Percentiles rank a stretch among this genome's conserved stretches.
Evolutionary conservation across 64 coral and sea anemone genomes (phyloP).

Genomic region (Dendronephthya gigantea): DNA sequence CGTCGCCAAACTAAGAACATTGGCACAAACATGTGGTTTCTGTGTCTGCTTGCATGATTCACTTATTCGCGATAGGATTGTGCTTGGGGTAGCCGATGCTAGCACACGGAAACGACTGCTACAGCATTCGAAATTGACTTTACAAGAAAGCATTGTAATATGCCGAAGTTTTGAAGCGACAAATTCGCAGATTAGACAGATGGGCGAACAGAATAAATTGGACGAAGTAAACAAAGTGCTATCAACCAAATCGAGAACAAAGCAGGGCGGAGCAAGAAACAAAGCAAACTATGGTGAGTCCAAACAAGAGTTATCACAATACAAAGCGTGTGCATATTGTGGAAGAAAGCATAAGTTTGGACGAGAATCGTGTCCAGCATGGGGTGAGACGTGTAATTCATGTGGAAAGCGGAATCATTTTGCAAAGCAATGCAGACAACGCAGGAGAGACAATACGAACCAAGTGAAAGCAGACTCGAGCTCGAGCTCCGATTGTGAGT

Average conservation of each 20-base stretch:
- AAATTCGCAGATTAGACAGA: conserved; percentile 24
- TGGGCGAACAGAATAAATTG: background rate
- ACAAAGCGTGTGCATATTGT: background rate
- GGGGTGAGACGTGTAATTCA: conserved; percentile 6
- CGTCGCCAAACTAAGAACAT: conserved; percentile 23
- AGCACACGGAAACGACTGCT: conserved; percentile 33
- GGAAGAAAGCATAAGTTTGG: background rate
- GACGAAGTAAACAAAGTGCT: background rate
- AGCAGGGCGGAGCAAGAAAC: background rate
- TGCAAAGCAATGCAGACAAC: background rate
- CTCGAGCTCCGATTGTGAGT: background rate
- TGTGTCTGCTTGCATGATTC: conserved; percentile 30
- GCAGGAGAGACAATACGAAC: background rate
- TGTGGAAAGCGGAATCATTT: conserved; percentile 22
- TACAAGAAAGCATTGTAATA: conserved; percentile 21
- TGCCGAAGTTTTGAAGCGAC: conserved; percentile 22
- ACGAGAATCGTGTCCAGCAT: conserved; percentile 9
- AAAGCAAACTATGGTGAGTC: background rate
- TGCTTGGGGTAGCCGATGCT: conserved; percentile 32
- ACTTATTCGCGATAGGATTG: conserved; percentile 29
- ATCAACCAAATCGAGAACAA: conserved; percentile 17
- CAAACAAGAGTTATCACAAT: background rate
- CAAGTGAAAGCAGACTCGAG: background rate
- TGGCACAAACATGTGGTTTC: conserved; percentile 49
- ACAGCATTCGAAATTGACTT: conserved; percentile 26